Conservation (phyloP, 2,888 invertebrate genomes). For the Scaptomyza cyrtandrae region DNA sequence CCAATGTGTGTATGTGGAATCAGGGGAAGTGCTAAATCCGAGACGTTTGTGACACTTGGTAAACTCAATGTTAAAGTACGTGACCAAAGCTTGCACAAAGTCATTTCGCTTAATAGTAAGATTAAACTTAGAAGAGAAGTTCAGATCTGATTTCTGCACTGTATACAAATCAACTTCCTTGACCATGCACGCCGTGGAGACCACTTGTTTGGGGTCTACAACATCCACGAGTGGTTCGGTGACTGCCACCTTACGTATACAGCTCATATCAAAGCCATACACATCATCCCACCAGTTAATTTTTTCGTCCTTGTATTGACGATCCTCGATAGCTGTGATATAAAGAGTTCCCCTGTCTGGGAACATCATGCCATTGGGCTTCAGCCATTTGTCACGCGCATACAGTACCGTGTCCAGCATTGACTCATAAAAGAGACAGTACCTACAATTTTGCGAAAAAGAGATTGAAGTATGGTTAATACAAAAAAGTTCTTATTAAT, state of each 20-base stretch:
- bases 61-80: slow-evolving; percentile 99
- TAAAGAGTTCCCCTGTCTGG: slow-evolving; percentile 97
- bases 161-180: slow-evolving; percentile 99
- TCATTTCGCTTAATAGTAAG: slow-evolving; percentile 95
- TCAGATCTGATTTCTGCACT: slow-evolving; percentile 96
- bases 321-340: slow-evolving; percentile 96
- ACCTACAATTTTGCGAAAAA: slow-evolving; percentile 83
- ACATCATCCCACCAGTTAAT: slow-evolving; percentile 99
- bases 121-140: slow-evolving; percentile 95
- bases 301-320: slow-evolving; percentile 99
- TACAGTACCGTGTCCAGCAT: slow-evolving; percentile 99
- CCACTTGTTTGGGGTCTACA: slow-evolving; percentile 99
- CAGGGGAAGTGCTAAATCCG: slow-evolving; percentile 99
- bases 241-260: slow-evolving; percentile 98
- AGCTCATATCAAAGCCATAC: slow-evolving; percentile 99
- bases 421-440: slow-evolving; percentile 98
- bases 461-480: neutral
- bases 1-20: slow-evolving; percentile 99
- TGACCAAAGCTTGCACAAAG: slow-evolving; percentile 98
- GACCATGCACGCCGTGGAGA: slow-evolving; percentile 96
- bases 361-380: slow-evolving; percentile 95
- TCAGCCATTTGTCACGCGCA: slow-evolving; percentile 99
- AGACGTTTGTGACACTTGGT: slow-evolving; percentile 99
- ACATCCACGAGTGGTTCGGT: slow-evolving; percentile 99
- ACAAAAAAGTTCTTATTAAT: neutral